Evolutionary conservation across 2,888 invertebrate genomes (phyloP).

Genomic region (Lochmaea crataegi): DNA sequence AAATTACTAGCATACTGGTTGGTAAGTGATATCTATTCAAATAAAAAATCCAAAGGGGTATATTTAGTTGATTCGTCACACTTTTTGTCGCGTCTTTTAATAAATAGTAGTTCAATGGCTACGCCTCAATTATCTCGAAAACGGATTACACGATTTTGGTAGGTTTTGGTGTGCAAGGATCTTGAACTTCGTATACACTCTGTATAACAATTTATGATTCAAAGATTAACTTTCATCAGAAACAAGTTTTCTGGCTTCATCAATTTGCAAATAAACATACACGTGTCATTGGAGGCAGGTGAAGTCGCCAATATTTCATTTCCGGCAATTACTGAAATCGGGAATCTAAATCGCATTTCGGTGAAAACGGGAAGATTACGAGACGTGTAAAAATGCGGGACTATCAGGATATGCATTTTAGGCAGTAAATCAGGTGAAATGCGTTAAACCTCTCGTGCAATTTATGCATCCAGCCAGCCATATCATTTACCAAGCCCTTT

Average conservation of each 20-base stretch:
- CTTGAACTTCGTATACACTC: too few species aligned
- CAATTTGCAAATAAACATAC: slow-evolving; percentile 18
- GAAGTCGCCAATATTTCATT: slow-evolving; percentile 33
- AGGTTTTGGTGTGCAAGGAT: too few species aligned
- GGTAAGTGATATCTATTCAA: too few species aligned
- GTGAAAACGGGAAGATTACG: slow-evolving; percentile 33
- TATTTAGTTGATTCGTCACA: too few species aligned
- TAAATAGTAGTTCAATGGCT: too few species aligned
- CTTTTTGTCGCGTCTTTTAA: too few species aligned
- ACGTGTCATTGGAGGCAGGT: slow-evolving; percentile 5
- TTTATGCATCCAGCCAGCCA: slow-evolving; percentile 40
- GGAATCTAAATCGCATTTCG: slow-evolving; percentile 33
- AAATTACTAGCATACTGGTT: too few species aligned
- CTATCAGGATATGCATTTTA: slow-evolving; percentile 43
- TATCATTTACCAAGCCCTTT: slow-evolving; percentile 30
- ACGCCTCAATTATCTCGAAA: too few species aligned
- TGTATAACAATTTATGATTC: neutral
- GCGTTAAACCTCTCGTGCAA: slow-evolving; percentile 40
- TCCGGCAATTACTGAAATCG: slow-evolving; percentile 34
- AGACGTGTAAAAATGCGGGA: slow-evolving; percentile 38
- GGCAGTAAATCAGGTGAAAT: slow-evolving; percentile 42
- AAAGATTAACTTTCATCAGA: neutral
- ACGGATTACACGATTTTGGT: too few species aligned
- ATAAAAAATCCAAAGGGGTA: too few species aligned
- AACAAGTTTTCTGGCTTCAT: neutral